Evolutionary conservation across 1,140 invertebrate species (phyloP), one percentile per base, ranked within the genome.

Genomic region (Pygmarrhopalites habei): DNA sequence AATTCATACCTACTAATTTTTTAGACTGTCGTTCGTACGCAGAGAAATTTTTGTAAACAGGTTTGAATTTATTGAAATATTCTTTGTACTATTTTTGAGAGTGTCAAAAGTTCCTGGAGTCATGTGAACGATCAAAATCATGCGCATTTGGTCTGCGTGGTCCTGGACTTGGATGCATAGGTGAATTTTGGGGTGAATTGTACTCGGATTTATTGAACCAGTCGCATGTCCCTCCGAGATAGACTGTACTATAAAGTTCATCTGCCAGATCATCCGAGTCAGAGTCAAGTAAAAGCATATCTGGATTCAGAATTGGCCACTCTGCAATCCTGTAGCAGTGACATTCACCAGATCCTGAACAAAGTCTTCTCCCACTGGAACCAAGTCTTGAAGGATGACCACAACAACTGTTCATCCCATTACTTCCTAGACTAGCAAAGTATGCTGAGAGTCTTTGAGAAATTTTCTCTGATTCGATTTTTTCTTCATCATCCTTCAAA

Each of bases 401-500:
- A 39, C 35, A 39, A 39, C 17, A 39, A 23, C 7, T 12, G 23
- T 21, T 12, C 7, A 12, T 15, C 7, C 19, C 46, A 10, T 21
- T 5, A 19, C 7, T 12, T 10, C 19, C 19, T 7, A 49, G 7
- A 21, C 19, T 49, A 23, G 7, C 19, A 21, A 55, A 55, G 23
- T 56, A 56, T 2, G 35, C 35, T 3, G 53, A 30, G 4, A 56
- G 35, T 39, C 53, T 35, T 10, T 21, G 26, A 5, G 29, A 3
- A 56, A 56, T 56, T 56, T 35, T 21, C 15, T 56, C 53, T 2
- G 53, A 26, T 56, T 7, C 53, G 2, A 19, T 19, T 28, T 56
- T 56, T 19, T 56, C 53, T 21, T 56, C 53, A 56, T 56, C 53
- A 12, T 56, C 53, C 26, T 56, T 56, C 53, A 56, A 41, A 39